Evolutionary conservation across 1,140 invertebrate species (phyloP).

Genomic region (Atta texana): DNA sequence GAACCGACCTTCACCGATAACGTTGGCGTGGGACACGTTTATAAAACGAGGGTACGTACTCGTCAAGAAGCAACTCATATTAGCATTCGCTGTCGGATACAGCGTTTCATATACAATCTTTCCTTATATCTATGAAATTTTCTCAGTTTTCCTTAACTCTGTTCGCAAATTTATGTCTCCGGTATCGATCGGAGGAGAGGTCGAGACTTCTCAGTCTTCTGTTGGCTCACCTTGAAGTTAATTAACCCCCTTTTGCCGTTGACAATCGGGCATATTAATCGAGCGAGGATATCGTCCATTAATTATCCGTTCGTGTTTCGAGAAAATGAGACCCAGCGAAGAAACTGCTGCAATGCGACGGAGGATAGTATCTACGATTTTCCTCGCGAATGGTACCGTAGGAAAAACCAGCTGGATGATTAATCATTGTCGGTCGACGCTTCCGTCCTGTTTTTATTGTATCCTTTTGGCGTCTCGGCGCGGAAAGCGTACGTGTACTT

Average conservation of each 20-base stretch:
- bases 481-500: slow-evolving; percentile 51
- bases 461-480: neutral
- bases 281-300: slow-evolving; percentile 54
- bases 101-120: neutral
- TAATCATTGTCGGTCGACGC: slow-evolving; percentile 58
- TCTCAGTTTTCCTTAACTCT: neutral
- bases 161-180: neutral
- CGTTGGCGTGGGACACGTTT: slow-evolving; percentile 87
- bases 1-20: slow-evolving; percentile 90
- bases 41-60: slow-evolving; percentile 88
- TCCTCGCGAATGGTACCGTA: neutral
- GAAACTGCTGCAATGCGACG: slow-evolving; percentile 9
- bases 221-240: slow-evolving; percentile 29
- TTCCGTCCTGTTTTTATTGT: neutral
- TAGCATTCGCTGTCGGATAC: neutral
- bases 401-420: slow-evolving; percentile 42
- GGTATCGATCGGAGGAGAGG: neutral
- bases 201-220: neutral
- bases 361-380: slow-evolving; percentile 30
- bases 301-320: slow-evolving; percentile 65
- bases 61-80: neutral
- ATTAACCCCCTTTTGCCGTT: slow-evolving; percentile 65
- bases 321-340: slow-evolving; percentile 17
- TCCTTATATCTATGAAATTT: neutral
- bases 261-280: slow-evolving; percentile 73